Base-by-base conservation (phyloP, 2,113 vertebrate genomes). In the Gorsachius goisagi region DNA sequence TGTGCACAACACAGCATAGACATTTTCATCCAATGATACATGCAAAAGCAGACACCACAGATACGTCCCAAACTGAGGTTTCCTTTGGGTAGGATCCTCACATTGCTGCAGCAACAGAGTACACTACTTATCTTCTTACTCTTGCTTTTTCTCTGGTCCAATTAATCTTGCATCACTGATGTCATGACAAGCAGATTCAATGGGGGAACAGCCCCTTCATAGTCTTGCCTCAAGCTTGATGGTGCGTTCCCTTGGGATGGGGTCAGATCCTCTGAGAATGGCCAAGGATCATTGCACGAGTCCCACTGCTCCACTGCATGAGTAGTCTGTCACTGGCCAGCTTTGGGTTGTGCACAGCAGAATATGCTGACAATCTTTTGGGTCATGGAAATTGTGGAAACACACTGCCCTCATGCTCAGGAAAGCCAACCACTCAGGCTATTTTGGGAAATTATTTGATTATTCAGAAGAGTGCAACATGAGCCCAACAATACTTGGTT, bases 261-360 rank as follows among this genome's bases (percentile, higher is more conserved):
- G 26, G n/a, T 72, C 37, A 59, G 52, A 78, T 59, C 28, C 4
- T 53, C 32, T 79, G 53, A 79, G 66, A 67, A 50, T 15, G 22
- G 26, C 32, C 30, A 49, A 60, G 53, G 22, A 17, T 73, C 84
- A 49, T 26, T 35, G 30, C 12, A 35, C 0, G 1, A 56, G 27
- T 45, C 1, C 14, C 33, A 11, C 22, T 0, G 2, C 16, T 64
- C 4, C 20, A 23, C 24, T n/a, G 37, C 33, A 33, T 33, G 19
- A 63, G 13, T 37, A 35, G 39, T 39, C 39, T 86, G 30, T 6
- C n/a, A 44, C 2, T 49, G 39, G 69, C 12, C 47, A 75, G 30
- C 19, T 37, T 56, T 59, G 33, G 37, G 33, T 17, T 53, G 5
- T 27, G 24, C 37, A 39, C 16, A 64, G 50, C 14, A 77, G 26